phyloP scores from a whole-genome alignment of 2,797 vertebrate genomes.

The Lemur catta region DNA sequence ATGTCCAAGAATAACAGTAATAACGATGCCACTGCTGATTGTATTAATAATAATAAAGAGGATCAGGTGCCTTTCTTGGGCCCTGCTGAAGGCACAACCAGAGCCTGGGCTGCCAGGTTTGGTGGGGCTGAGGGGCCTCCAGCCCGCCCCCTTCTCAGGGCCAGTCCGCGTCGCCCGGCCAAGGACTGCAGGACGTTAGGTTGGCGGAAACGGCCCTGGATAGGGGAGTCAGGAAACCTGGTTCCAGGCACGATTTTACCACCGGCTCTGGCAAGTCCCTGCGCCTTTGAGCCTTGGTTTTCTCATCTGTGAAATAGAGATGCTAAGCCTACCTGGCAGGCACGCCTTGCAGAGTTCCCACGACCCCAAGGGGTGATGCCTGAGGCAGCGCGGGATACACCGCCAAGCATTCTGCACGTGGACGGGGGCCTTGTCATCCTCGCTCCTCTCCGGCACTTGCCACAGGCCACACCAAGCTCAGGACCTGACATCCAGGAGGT shows the following conservation, averaged over 20 bases:
- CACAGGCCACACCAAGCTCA: neutral
- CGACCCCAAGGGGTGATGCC: neutral
- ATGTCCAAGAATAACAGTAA: slow-evolving; percentile 73
- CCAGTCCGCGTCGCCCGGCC: neutral
- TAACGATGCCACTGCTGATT: neutral
- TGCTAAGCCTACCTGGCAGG: neutral
- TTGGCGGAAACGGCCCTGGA: neutral
- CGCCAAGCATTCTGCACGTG: rapidly evolving
- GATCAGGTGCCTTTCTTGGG: neutral
- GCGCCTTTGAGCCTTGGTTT: neutral
- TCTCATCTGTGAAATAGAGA: neutral
- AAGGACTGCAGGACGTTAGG: neutral
- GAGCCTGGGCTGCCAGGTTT: neutral
- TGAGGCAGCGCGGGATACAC: rapidly evolving
- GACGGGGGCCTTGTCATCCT: neutral
- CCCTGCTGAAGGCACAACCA: neutral
- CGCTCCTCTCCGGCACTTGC: neutral
- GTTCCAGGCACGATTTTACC: neutral
- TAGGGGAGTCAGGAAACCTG: neutral
- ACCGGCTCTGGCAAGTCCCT: neutral
- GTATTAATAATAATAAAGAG: slow-evolving; percentile 50
- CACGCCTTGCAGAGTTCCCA: neutral
- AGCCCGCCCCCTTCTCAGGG: neutral
- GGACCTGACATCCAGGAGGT: neutral
- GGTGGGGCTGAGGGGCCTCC: neutral